Evolutionary conservation across 2,113 vertebrate genomes (phyloP), one percentile per base, ranked within the genome.

Genomic region (Pomatorhinus ruficollis): DNA sequence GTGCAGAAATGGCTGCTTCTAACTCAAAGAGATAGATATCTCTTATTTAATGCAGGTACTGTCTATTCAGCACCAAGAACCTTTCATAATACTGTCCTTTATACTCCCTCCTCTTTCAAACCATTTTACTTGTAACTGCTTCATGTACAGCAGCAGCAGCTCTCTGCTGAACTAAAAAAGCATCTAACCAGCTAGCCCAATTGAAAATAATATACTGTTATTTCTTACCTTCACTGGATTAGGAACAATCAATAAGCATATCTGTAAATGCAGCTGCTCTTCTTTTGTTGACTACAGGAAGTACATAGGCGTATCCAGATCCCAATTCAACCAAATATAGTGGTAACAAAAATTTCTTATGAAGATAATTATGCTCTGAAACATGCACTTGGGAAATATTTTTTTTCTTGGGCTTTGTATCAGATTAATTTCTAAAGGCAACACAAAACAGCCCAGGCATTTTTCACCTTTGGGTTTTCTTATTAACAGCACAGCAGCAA

Each of bases 211-310:
- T 18, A 78, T 8, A 63, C 53, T n/a, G 61, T 63, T 40, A 61
- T 79, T 90, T 83, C 96, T 97, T 96, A 83, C 86, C 86, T 87
- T 45, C 65, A 15, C 68, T 79, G 56, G 66, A 78, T 72, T 65
- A 63, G 63, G 47, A 84, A 76, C 57, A 76, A 71, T 50, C 86
- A 91, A 76, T 66, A 84, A 79, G 69, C 60, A 0, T 52, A 50
- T 93, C 84, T 92, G 66, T 66, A 94, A 83, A 93, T 49, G 87
- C 94, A 97, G 95, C 87, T 96, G 91, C 47, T 96, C 64, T 95
- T 95, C 89, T 95, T 95, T 94, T 95, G 89, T 94, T 89, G 91
- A 94, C 89, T 88, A 68, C 94, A 96, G 95, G 95, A 93, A 96
- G 89, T 85, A 77, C 91, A 97, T 39, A 97, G 93, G 83, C 87